Base-by-base conservation (phyloP, 2,888 invertebrate species). In the Furcula furcula region DNA sequence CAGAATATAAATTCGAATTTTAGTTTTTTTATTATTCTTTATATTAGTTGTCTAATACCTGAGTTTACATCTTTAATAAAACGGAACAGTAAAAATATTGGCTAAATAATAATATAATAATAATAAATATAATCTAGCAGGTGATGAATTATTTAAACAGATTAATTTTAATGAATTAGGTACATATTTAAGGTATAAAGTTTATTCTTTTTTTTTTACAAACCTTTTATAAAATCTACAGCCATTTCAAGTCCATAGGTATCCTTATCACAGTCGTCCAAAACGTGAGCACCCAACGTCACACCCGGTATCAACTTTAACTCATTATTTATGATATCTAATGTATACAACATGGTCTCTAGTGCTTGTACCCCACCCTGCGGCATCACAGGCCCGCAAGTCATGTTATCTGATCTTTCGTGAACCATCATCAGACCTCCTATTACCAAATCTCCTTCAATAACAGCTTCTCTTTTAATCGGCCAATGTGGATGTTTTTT, bases 241-340 rank as follows among this genome's bases (percentile, higher is more conserved):
- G 97, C 97, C 94, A 98, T 97, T 76, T 98, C 97, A 50, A 98
- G 88, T 0, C 98, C 98, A 66, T 97, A 97, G 0, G 97, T 98
- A 74, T 98, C 98, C 82, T 97, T 95, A 88, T 98, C 98, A 78
- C 98, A 98, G 79, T 98, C 98, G 70, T 98, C 98, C 46, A 98
- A 89, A 32, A 98, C 93, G 69, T 97, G 95, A 6, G 96, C 96
- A 20, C 97, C 97, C 7, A 98, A 83, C 3, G 90, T 92, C 32
- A 97, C 93, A 31, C 94, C 95, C 0, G 95, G 95, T 46, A 96
- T 87, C 46, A 94, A 84, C 35, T 90, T 86, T 36, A 89, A 73
- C 40, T 91, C 85, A 55, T 90, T 81, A 74, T 96, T 96, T 33
- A 97, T 91, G 25, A 92, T 90, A 75, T 97, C 97, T 64, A 98